Evolutionary conservation across 1,140 invertebrate genomes (phyloP).

Genomic region (Globodera rostochiensis): DNA sequence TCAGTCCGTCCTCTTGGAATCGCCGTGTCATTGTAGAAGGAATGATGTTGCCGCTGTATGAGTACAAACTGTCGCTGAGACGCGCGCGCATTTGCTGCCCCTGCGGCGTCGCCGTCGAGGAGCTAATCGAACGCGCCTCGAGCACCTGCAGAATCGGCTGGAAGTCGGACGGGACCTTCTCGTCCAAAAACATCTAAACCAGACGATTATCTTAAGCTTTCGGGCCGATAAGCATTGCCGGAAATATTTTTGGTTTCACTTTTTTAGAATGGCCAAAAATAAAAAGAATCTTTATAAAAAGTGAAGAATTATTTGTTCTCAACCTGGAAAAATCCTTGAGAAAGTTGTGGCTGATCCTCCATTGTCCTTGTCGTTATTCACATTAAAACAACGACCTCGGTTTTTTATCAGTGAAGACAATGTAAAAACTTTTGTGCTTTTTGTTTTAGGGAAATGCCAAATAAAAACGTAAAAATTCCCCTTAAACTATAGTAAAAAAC

Average conservation of each 20-base stretch:
- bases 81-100: slow-evolving; percentile 33
- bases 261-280: slow-evolving; percentile 4
- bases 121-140: slow-evolving; percentile 32
- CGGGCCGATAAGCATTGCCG: too few species aligned
- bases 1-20: slow-evolving; percentile 36
- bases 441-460: too few species aligned
- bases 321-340: slow-evolving; percentile 26
- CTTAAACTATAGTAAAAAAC: too few species aligned
- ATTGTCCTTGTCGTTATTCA: neutral
- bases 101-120: slow-evolving; percentile 17
- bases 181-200: slow-evolving; percentile 31
- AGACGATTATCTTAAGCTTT: too few species aligned
- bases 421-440: too few species aligned
- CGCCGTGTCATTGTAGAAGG: slow-evolving; percentile 24
- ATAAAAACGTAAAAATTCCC: too few species aligned
- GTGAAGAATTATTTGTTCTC: neutral
- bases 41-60: slow-evolving; percentile 31
- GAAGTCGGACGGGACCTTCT: slow-evolving; percentile 36
- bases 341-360: slow-evolving; percentile 16
- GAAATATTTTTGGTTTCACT: too few species aligned
- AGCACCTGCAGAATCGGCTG: slow-evolving; percentile 48
- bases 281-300: neutral
- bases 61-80: slow-evolving; percentile 45
- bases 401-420: too few species aligned
- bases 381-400: too few species aligned